Percentiles rank a stretch among this genome's conserved stretches.
These are phyloP conservation scores for Lottia gigantea DNA, from an alignment of 2,888 invertebrate genomes.

Conservation along the genomic window DNA sequence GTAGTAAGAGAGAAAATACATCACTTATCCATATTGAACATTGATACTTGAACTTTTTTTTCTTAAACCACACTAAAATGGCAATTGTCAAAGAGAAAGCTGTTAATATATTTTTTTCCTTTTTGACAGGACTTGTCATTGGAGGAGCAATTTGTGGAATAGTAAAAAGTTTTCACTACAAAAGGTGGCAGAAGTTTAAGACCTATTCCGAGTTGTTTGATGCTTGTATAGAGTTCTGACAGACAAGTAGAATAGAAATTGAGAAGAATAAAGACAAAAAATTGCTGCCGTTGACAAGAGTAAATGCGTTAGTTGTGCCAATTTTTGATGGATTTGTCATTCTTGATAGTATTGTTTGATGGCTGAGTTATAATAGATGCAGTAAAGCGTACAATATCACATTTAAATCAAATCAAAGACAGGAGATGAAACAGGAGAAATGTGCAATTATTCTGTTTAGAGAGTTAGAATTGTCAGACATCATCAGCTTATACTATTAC, in stretches of 20 bases:
- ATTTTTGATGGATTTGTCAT: constrained; percentile 8
- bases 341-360: neutral
- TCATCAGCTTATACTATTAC: too few relatives aligned
- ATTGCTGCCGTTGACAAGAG: neutral
- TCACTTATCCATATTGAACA: too few relatives aligned
- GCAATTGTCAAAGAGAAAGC: constrained; percentile 29
- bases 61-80: constrained; percentile 31
- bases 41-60: too few relatives aligned
- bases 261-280: neutral
- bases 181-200: neutral
- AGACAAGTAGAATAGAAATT: neutral
- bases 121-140: constrained; percentile 26
- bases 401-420: too few relatives aligned
- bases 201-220: constrained; percentile 6
- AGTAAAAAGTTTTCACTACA: constrained; percentile 7
- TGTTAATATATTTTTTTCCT: constrained; percentile 30
- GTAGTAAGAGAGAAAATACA: too few relatives aligned
- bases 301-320: neutral
- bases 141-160: constrained; percentile 7
- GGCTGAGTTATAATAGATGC: neutral
- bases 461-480: too few relatives aligned
- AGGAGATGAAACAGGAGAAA: too few relatives aligned
- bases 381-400: too few relatives aligned
- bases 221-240: neutral
- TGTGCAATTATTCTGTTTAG: too few relatives aligned